Percentiles rank a stretch among this genome's conserved stretches.
Evolutionary conservation across 2,113 vertebrate species (phyloP).

Genomic region (Dipodomys ordii): DNA sequence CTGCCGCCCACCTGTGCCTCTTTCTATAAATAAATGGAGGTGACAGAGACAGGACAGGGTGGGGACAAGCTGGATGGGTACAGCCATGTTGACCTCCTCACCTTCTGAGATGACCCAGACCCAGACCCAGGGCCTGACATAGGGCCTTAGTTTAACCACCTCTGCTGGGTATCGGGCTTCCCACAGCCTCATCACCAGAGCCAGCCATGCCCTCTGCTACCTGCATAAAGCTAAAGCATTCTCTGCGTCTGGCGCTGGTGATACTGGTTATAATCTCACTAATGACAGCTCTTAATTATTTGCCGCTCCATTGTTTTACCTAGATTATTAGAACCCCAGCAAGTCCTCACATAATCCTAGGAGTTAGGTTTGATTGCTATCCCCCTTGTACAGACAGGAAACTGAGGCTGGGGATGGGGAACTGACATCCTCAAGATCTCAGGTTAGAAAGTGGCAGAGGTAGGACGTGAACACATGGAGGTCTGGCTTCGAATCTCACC

Average conservation of each 20-base stretch:
- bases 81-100: not conserved
- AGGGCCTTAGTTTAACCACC: not conserved
- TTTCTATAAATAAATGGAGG: not conserved
- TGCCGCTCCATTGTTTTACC: not conserved
- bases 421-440: not conserved
- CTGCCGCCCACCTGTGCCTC: constrained; percentile 9
- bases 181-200: too few relatives aligned
- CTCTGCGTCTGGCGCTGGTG: not conserved
- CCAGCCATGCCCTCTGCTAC: not conserved
- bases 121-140: not conserved
- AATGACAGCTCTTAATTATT: not conserved
- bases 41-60: not conserved
- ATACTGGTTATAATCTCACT: not conserved
- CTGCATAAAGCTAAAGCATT: not conserved
- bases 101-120: not conserved
- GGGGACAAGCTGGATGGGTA: not conserved
- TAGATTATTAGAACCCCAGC: not conserved
- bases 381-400: not conserved
- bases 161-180: not conserved
- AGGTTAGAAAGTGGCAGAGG: not conserved
- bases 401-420: not conserved
- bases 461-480: not conserved
- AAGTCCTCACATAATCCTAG: not conserved
- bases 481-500: not conserved
- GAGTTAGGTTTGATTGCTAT: not conserved